phyloP scores from a whole-genome alignment of 2,113 vertebrate species.

The Callocephalon fimbriatum region DNA sequence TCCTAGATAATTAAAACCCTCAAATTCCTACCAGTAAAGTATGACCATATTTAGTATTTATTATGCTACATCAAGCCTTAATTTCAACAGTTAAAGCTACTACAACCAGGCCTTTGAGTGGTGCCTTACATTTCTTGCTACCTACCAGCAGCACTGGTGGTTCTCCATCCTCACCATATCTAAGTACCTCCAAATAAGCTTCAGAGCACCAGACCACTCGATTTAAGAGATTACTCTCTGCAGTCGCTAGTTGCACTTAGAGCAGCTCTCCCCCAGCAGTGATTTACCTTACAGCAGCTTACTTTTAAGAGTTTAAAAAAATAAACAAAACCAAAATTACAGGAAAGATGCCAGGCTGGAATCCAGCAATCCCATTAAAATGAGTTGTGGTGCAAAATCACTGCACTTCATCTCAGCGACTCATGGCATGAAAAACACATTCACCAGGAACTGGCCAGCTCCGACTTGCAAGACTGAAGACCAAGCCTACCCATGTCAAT shows the following conservation, averaged over 20 bases:
- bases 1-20: background rate
- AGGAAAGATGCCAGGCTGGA: background rate
- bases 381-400: background rate
- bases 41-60: background rate
- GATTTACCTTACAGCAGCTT: background rate
- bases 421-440: accelerated
- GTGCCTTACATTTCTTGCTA: background rate
- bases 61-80: background rate
- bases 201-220: background rate
- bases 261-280: background rate
- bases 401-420: background rate
- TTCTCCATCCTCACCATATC: background rate
- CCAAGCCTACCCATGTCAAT: background rate
- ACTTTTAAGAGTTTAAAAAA: background rate
- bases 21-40: background rate
- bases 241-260: background rate
- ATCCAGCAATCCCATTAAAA: background rate
- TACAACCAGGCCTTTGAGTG: background rate
- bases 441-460: background rate
- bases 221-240: background rate
- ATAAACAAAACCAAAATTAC: background rate
- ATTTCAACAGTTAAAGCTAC: background rate
- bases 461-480: background rate
- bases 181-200: background rate
- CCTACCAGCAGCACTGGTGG: background rate